These are phyloP conservation scores for Syritta pipiens DNA, from an alignment of 2,888 invertebrate genomes.

Conservation along the genomic window DNA sequence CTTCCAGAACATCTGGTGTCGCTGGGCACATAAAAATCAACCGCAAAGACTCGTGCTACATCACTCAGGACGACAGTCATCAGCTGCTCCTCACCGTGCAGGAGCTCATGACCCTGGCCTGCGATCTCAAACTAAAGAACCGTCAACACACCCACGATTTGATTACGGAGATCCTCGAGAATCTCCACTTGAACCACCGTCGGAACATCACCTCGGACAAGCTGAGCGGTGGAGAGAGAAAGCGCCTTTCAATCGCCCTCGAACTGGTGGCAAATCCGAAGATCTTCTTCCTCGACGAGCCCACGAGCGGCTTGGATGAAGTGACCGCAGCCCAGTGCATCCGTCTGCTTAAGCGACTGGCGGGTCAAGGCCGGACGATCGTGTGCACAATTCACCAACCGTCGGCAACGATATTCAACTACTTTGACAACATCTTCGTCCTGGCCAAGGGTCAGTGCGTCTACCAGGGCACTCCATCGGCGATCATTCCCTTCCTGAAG, in stretches of 20 bases:
- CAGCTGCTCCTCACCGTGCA: conserved; percentile 86
- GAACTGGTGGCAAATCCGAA: conserved; percentile 92
- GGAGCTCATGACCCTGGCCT: conserved; percentile 89
- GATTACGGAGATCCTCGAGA: conserved; percentile 76
- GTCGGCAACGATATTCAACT: conserved; percentile 83
- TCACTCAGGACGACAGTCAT: conserved; percentile 88
- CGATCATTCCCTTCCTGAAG: conserved; percentile 82
- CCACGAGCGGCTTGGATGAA: conserved; percentile 86
- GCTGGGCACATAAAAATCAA: conserved; percentile 86
- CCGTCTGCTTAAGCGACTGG: conserved; percentile 81
- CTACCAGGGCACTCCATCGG: conserved; percentile 83
- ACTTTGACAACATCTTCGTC: conserved; percentile 85
- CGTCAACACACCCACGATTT: conserved; percentile 72
- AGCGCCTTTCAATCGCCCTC: conserved; percentile 88
- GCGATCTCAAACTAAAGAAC: conserved; percentile 84
- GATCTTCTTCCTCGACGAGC: conserved; percentile 91
- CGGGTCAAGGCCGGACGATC: conserved; percentile 84
- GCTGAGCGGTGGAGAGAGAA: conserved; percentile 89
- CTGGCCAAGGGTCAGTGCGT: conserved; percentile 84
- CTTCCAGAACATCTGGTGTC: conserved; percentile 83
- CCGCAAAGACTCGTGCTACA: conserved; percentile 88
- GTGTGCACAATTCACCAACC: conserved; percentile 87
- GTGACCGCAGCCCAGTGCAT: conserved; percentile 84
- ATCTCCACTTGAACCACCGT: conserved; percentile 77
- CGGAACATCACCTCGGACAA: conserved; percentile 79